These are phyloP conservation scores for Spicauda simplicius DNA, from an alignment of 2,888 invertebrate species.

Conservation along the genomic window DNA sequence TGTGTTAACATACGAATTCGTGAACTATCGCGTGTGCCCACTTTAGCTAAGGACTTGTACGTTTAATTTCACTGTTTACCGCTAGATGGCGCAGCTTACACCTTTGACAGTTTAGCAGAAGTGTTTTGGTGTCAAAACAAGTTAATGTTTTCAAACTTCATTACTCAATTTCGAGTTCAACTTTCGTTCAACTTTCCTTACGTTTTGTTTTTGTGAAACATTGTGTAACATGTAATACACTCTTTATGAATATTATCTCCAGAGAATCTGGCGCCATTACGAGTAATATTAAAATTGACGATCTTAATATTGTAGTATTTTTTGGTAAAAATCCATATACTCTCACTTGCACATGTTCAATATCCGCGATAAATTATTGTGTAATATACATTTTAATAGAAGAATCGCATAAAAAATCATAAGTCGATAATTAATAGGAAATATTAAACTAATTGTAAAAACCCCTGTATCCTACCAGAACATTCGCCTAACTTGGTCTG, in stretches of 20 bases:
- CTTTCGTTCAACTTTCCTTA: slow-evolving; percentile 34
- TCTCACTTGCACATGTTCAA: too few species aligned
- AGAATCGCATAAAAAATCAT: too few species aligned
- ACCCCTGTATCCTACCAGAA: too few species aligned
- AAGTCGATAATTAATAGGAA: too few species aligned
- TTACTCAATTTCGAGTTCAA: slow-evolving; percentile 34
- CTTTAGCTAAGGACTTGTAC: background rate
- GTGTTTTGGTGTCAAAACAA: slow-evolving; percentile 29
- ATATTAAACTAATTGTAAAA: too few species aligned
- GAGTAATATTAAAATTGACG: background rate
- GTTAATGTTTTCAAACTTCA: slow-evolving; percentile 32
- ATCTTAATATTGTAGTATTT: too few species aligned
- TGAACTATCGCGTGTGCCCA: background rate
- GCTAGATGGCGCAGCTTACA: slow-evolving; percentile 18
- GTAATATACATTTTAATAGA: too few species aligned
- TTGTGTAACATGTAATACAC: slow-evolving; percentile 17
- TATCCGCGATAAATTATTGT: too few species aligned
- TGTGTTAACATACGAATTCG: too few species aligned
- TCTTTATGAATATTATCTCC: background rate
- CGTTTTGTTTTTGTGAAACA: slow-evolving; percentile 29
- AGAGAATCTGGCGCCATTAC: background rate
- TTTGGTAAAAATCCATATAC: too few species aligned
- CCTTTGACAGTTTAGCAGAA: background rate
- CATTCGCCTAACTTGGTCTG: too few species aligned
- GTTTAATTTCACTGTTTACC: background rate